Percentiles rank a stretch among this genome's conserved stretches.
phyloP scores from a whole-genome alignment of 2,888 invertebrate genomes.

The Empis stercorea region DNA sequence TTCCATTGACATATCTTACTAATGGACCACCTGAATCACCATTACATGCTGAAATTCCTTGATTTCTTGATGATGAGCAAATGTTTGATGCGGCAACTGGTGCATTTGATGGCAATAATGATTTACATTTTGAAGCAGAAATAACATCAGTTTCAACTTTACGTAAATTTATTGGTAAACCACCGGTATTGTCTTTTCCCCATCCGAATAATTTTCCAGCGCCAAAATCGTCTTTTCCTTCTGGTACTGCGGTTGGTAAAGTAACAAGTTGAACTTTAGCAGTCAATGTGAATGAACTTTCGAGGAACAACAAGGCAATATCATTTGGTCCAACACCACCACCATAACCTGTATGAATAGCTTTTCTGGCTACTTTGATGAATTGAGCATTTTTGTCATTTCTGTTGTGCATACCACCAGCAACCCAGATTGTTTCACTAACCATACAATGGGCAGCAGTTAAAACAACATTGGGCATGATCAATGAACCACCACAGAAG shows the following conservation, averaged over 20 bases:
- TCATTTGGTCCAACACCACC: constrained; percentile 39
- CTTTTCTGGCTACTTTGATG: constrained; percentile 15
- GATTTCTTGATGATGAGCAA: constrained; percentile 5
- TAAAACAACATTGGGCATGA: constrained; percentile 24
- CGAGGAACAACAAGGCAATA: constrained; percentile 38
- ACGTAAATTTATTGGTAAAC: constrained; percentile 21
- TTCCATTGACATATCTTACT: constrained; percentile 9
- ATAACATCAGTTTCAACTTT: constrained; percentile 22
- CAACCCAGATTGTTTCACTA: constrained; percentile 19
- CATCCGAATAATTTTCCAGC: constrained; percentile 17
- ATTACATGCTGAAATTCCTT: constrained; percentile 32
- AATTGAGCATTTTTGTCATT: constrained; percentile 18
- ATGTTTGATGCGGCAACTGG: constrained; percentile 4
- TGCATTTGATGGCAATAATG: background rate
- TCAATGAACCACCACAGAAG: constrained; percentile 35
- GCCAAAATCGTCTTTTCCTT: constrained; percentile 4
- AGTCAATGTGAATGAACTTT: constrained; percentile 21
- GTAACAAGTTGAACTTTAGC: constrained; percentile 8
- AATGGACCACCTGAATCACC: constrained; percentile 34
- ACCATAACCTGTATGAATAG: constrained; percentile 25
- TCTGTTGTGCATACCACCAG: constrained; percentile 29
- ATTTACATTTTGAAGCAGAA: constrained; percentile 14
- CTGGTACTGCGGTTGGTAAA: constrained; percentile 18
- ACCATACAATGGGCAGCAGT: constrained; percentile 22
- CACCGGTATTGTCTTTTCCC: constrained; percentile 20